These are phyloP conservation scores for Pitangus sulphuratus DNA, from an alignment of 2,797 vertebrate genomes.

Conservation along the genomic window DNA sequence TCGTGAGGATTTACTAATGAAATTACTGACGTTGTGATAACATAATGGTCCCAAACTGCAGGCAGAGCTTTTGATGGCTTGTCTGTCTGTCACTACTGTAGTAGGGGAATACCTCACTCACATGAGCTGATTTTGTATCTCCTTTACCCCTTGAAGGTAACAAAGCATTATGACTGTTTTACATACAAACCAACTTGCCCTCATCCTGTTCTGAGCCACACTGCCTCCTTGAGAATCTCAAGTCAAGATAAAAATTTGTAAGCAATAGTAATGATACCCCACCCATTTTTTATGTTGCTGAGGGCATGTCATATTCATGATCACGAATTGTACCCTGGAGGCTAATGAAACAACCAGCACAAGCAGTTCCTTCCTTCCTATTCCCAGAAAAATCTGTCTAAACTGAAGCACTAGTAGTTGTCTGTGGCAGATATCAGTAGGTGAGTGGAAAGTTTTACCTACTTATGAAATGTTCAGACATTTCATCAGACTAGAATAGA, in stretches of 20 bases:
- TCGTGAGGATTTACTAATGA: background rate
- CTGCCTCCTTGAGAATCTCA: background rate
- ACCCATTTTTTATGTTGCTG: background rate
- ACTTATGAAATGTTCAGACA: background rate
- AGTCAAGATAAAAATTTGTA: background rate
- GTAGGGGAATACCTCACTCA: background rate
- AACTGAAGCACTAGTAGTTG: slow-evolving; percentile 7
- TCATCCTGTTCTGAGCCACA: background rate
- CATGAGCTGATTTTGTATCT: background rate
- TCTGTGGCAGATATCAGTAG: background rate
- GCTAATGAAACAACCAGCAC: background rate
- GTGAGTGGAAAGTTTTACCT: background rate
- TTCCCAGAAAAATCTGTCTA: slow-evolving; percentile 30
- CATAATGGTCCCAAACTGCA: background rate
- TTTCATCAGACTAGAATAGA: slow-evolving; percentile 22
- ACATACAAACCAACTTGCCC: background rate
- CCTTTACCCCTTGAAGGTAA: background rate
- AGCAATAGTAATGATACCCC: background rate
- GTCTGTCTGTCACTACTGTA: background rate
- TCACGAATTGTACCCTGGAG: slow-evolving; percentile 6
- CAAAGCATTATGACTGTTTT: background rate
- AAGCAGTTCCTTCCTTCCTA: slow-evolving; percentile 26
- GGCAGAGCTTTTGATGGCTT: background rate
- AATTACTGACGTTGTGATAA: background rate
- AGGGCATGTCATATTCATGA: background rate